Conservation (phyloP, 2,888 invertebrate species). For the Trachelus iudaicus region DNA sequence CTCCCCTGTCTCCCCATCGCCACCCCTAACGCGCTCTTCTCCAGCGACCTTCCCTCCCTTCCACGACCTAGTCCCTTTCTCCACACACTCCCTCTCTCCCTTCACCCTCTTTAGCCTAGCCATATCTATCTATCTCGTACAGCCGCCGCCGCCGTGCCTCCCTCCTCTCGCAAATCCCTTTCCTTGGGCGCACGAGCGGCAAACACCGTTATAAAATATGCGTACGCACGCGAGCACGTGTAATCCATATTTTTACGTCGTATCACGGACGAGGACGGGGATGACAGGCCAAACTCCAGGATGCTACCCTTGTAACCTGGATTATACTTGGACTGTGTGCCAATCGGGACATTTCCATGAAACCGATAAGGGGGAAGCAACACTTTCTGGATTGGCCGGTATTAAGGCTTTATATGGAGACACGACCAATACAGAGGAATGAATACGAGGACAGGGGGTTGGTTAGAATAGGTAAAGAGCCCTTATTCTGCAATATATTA, state of each 20-base stretch:
- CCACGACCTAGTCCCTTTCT: constrained; percentile 15
- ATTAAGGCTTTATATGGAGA: background rate
- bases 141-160: background rate
- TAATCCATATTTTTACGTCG: constrained; percentile 7
- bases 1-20: constrained; percentile 21
- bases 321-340: background rate
- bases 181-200: constrained; percentile 14
- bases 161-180: background rate
- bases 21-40: constrained; percentile 16
- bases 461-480: background rate
- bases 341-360: background rate
- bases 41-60: constrained; percentile 17
- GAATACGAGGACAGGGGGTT: background rate
- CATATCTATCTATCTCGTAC: background rate
- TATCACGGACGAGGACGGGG: background rate
- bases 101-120: background rate
- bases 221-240: constrained; percentile 10
- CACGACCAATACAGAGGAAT: background rate
- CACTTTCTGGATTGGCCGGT: background rate
- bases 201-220: constrained; percentile 5
- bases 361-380: background rate
- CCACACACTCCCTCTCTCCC: constrained; percentile 2
- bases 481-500: too few relatives aligned
- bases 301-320: background rate
- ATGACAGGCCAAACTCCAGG: background rate